These are phyloP conservation scores for Ochropacha duplaris DNA, from an alignment of 2,888 invertebrate species.

Conservation along the genomic window DNA sequence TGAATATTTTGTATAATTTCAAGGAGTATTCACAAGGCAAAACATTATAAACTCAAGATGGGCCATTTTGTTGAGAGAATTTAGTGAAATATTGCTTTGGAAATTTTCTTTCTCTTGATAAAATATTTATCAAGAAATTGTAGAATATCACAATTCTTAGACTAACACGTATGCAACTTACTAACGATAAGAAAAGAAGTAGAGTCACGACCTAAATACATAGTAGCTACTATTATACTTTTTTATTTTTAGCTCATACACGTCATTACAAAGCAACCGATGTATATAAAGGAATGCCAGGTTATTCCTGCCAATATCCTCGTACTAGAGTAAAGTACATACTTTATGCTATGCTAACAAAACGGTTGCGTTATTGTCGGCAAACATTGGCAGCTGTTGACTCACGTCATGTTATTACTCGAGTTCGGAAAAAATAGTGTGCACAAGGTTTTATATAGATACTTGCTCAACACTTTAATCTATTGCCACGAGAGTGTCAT, in stretches of 20 bases:
- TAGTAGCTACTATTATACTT: neutral
- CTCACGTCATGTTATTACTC: slow-evolving; percentile 18
- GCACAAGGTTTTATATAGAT: neutral
- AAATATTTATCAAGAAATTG: too few relatives aligned
- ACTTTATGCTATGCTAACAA: neutral
- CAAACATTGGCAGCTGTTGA: slow-evolving; percentile 21
- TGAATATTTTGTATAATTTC: neutral
- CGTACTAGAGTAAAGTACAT: neutral
- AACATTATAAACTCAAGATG: neutral
- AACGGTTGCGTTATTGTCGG: slow-evolving; percentile 18
- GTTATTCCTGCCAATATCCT: neutral
- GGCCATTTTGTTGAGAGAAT: neutral
- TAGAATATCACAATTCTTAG: too few relatives aligned
- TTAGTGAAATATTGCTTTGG: neutral
- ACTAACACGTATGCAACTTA: too few relatives aligned
- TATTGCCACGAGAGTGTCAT: neutral
- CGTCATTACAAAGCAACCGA: neutral
- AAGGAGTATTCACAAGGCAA: neutral
- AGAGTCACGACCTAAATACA: neutral
- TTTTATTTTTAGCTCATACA: neutral
- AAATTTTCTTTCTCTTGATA: too few relatives aligned
- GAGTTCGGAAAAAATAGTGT: slow-evolving; percentile 10
- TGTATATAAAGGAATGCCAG: neutral
- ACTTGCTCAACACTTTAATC: neutral
- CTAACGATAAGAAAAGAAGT: neutral